A percentile compares a stretch with the other conserved stretches of the same genome.
Evolutionary conservation across 2,888 invertebrate species (phyloP).

Genomic region (Caradrina clavipalpis): DNA sequence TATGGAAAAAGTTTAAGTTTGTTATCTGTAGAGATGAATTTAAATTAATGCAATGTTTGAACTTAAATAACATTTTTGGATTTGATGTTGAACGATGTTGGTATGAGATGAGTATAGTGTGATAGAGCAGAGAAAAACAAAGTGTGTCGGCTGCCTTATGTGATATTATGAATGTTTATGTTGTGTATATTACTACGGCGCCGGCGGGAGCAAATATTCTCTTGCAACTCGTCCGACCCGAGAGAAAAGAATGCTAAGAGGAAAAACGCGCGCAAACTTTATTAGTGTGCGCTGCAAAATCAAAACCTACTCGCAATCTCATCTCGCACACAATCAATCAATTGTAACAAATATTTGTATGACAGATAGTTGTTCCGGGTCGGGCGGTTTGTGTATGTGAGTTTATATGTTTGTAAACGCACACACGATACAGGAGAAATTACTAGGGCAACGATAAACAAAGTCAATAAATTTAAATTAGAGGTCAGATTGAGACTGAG

Average conservation of each 20-base stretch:
- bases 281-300: background rate
- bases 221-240: background rate
- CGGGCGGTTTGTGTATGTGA: no score
- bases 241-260: background rate
- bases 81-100: conserved; percentile 29
- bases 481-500: no score
- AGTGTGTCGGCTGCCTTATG: background rate
- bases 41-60: conserved; percentile 36
- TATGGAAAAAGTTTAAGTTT: conserved; percentile 6
- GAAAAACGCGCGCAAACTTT: background rate
- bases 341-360: no score
- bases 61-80: conserved; percentile 9
- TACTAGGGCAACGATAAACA: no score
- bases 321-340: no score
- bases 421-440: no score
- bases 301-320: no score
- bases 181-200: background rate
- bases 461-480: no score
- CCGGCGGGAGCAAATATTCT: background rate
- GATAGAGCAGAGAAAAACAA: background rate
- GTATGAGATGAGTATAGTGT: conserved; percentile 7
- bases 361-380: no score
- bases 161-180: background rate
- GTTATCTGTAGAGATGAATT: conserved; percentile 23
- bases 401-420: no score